These are phyloP conservation scores for Hybognathus amarus DNA, from an alignment of 2,797 vertebrate species.

Conservation along the genomic window DNA sequence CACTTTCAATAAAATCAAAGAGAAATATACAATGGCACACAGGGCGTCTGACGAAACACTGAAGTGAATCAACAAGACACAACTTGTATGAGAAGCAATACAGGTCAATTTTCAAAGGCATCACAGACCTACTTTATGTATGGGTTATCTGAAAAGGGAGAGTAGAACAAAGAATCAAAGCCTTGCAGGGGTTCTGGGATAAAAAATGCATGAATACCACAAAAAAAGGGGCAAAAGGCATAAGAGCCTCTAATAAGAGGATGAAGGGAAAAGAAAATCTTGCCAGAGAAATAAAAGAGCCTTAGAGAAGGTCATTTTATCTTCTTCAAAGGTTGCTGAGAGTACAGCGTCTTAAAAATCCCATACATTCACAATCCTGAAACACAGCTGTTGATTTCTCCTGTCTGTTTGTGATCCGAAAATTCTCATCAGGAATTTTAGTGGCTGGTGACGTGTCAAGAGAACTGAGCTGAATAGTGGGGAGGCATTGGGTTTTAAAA, in stretches of 20 bases:
- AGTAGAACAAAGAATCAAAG: slow-evolving; percentile 61
- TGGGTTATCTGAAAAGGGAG: slow-evolving; percentile 47
- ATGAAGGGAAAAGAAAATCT: not conserved
- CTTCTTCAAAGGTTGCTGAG: slow-evolving; percentile 45
- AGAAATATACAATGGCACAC: slow-evolving; percentile 39
- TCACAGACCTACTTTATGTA: slow-evolving; percentile 36
- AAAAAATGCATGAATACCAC: slow-evolving; percentile 35
- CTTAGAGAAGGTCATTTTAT: slow-evolving; percentile 44
- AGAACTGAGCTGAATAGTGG: not conserved
- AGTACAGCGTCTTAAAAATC: not conserved
- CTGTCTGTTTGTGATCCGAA: slow-evolving; percentile 40
- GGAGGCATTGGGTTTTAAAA: slow-evolving; percentile 21
- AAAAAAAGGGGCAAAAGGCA: slow-evolving; percentile 45
- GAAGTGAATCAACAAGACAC: slow-evolving; percentile 46
- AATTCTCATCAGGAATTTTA: slow-evolving; percentile 36
- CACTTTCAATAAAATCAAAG: slow-evolving; percentile 21
- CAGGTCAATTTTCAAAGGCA: slow-evolving; percentile 56
- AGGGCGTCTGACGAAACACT: slow-evolving; percentile 30
- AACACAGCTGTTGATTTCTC: slow-evolving; percentile 36
- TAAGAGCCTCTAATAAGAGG: slow-evolving; percentile 36
- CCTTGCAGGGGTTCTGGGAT: slow-evolving; percentile 26
- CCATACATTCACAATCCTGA: slow-evolving; percentile 21
- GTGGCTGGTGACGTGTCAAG: not conserved
- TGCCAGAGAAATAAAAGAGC: slow-evolving; percentile 19
- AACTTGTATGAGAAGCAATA: slow-evolving; percentile 50